Base-by-base conservation (phyloP, 2,888 invertebrate species). In the Muschampia plurimacula region DNA sequence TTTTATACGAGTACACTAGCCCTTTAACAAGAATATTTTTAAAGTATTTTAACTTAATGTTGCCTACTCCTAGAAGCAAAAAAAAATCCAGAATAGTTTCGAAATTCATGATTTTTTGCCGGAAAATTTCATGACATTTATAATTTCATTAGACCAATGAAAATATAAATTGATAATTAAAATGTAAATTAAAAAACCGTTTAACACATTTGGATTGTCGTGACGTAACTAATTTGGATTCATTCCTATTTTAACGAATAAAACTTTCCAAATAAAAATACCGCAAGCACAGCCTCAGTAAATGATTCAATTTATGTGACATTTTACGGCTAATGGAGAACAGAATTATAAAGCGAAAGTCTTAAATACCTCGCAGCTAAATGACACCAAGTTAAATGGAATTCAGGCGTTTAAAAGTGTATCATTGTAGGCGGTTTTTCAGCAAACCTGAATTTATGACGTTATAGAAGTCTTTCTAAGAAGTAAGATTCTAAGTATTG, bases 271-370 rank as follows among this genome's bases (percentile, higher is more conserved):
- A 62, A 67, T 67, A 67, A 72, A 72, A 67, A 63, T 62, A 67
- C 55, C 67, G 8, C 68, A 36, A 36, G 41, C 46, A 60, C 36
- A 59, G 60, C 55, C 59, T 72, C 67, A 62, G 44, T 67, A 46
- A 55, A 67, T 67, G 72, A 67, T 72, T 72, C 67, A 72, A 67
- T 72, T 72, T 67, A 67, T 67, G 32, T 72, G 55, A 62, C 67
- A 41, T 72, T 72, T 72, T 55, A 67, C 67, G 67, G 62, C 52
- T 72, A 72, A 62, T 72, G 67, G 62, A 72, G 72, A 72, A 32
- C 62, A 67, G 52, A 70, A 64, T 70, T 69, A 64, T 64, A 70
- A 63, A 44, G 55, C 32, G 64, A 55, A 64, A 57, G 41, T 46
- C 41, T 70, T 70, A 64, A 70, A 69, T 60, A 57, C 57, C 12